phyloP scores from a whole-genome alignment of 2,888 invertebrate genomes.

The Machimus atricapillus region DNA sequence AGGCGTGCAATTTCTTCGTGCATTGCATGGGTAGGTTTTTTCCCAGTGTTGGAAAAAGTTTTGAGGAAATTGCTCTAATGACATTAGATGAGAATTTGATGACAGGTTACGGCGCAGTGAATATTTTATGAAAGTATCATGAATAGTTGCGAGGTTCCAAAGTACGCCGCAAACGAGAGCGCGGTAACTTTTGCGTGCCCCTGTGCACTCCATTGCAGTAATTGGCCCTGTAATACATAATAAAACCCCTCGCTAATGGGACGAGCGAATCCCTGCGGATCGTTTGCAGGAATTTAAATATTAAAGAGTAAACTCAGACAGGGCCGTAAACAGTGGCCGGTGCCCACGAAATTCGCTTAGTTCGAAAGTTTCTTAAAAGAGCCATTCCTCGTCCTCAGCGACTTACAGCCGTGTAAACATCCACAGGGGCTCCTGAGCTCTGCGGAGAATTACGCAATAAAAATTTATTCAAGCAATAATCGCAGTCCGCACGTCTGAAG shows the following conservation, averaged over 20 bases:
- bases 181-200: neutral
- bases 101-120: neutral
- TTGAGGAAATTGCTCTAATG: neutral
- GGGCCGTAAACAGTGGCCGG: neutral
- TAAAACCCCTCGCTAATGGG: neutral
- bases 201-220: neutral
- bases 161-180: neutral
- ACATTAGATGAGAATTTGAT: neutral
- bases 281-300: neutral
- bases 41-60: neutral
- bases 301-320: neutral
- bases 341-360: neutral
- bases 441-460: neutral
- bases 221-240: neutral
- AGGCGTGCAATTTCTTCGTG: neutral
- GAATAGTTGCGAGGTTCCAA: neutral
- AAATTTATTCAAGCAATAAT: constrained; percentile 16
- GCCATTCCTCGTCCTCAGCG: neutral
- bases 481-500: neutral
- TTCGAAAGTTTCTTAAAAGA: neutral
- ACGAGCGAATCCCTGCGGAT: neutral
- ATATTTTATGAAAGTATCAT: neutral
- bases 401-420: neutral
- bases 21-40: neutral
- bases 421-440: neutral